A percentile compares a stretch with the other conserved stretches of the same genome.
phyloP scores from a whole-genome alignment of 2,888 invertebrate species.

The Drosophila siamana region DNA sequence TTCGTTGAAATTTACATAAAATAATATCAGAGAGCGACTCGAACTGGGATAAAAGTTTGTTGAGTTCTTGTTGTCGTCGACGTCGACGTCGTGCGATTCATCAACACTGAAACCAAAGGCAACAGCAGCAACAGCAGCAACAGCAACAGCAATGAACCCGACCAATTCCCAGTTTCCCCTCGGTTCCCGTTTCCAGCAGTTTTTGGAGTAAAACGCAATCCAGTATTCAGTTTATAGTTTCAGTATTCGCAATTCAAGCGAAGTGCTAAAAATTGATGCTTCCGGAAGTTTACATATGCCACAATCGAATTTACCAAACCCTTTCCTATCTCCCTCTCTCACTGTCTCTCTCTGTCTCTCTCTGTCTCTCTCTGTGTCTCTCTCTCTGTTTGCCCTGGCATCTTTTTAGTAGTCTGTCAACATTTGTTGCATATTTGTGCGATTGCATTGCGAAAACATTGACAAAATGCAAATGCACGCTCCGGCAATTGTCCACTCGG shows the following conservation, averaged over 20 bases:
- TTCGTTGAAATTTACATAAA: conserved; percentile 57
- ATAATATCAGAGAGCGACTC: conserved; percentile 38
- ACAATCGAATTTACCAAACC: conserved; percentile 20
- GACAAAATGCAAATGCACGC: conserved; percentile 38
- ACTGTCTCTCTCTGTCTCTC: too few species aligned
- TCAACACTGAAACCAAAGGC: conserved; percentile 27
- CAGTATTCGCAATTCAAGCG: conserved; percentile 6
- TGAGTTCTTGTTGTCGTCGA: conserved; percentile 9
- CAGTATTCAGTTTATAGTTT: conserved; percentile 19
- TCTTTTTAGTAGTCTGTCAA: conserved; percentile 23
- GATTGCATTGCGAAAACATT: conserved; percentile 21
- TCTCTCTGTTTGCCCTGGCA: background rate
- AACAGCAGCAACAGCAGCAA: too few species aligned
- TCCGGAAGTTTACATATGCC: conserved; percentile 38
- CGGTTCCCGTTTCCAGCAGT: background rate
- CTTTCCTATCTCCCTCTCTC: background rate
- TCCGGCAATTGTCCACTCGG: conserved; percentile 27
- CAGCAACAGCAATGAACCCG: background rate
- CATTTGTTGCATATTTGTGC: conserved; percentile 46
- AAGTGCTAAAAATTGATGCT: conserved; percentile 51
- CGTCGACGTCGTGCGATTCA: conserved; percentile 27
- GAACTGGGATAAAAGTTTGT: conserved; percentile 14
- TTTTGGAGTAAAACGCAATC: conserved; percentile 13
- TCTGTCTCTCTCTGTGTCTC: background rate
- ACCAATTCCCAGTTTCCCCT: background rate